phyloP scores from a whole-genome alignment of 2,797 vertebrate genomes.

The Sebastiscus albofasciatus region DNA sequence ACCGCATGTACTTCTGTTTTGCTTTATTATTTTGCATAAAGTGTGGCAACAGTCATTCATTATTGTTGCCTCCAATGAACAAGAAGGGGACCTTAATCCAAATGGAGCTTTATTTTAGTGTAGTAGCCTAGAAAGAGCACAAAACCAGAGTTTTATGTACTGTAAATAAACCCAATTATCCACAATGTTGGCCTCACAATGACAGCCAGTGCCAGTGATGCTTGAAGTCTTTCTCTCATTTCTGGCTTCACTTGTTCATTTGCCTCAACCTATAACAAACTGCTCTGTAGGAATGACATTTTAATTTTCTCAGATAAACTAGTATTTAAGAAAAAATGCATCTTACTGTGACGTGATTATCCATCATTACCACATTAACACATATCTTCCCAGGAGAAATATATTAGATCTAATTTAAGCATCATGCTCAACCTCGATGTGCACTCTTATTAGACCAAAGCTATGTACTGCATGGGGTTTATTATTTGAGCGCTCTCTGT shows the following conservation, averaged over 20 bases:
- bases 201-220: slow-evolving; percentile 13
- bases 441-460: slow-evolving; percentile 11
- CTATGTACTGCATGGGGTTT: slow-evolving; percentile 1
- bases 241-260: slow-evolving; percentile 27
- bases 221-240: slow-evolving; percentile 36
- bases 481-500: slow-evolving; percentile 10
- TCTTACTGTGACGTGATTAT: slow-evolving; percentile 20
- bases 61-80: slow-evolving; percentile 38
- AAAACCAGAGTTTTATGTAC: slow-evolving; percentile 26
- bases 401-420: slow-evolving; percentile 18
- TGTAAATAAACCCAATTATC: slow-evolving; percentile 52
- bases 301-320: slow-evolving; percentile 11
- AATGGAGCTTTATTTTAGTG: slow-evolving; percentile 21
- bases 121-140: slow-evolving; percentile 11
- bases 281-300: neutral
- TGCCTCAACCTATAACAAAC: slow-evolving; percentile 12
- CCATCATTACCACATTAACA: slow-evolving; percentile 23
- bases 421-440: neutral
- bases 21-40: slow-evolving; percentile 54
- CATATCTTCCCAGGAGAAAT: slow-evolving; percentile 26
- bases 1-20: slow-evolving; percentile 41
- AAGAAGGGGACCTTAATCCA: slow-evolving; percentile 9
- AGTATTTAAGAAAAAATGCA: slow-evolving; percentile 12
- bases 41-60: slow-evolving; percentile 30
- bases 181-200: slow-evolving; percentile 18